Evolutionary conservation across 2,113 vertebrate genomes (phyloP), one percentile per base, ranked within the genome.

Genomic region (Acrocephalus kingi): DNA sequence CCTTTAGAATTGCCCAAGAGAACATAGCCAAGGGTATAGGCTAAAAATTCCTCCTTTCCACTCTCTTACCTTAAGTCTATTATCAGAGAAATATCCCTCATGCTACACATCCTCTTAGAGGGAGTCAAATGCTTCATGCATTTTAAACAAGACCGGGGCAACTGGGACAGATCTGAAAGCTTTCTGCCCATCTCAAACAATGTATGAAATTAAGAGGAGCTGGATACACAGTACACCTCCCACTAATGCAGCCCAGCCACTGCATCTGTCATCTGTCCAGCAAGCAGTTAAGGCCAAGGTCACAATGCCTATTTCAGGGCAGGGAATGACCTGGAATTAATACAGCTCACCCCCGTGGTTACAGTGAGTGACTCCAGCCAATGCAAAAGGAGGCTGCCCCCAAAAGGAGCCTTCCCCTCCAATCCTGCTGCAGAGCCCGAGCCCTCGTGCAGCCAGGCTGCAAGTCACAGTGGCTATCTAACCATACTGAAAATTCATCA

Each of bases 101-200:
- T 51, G 64, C 73, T 89, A 67, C 25, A 30, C 73, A 87, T 82
- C 45, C 64, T 91, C 74, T 95, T 84, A 81, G 2, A 93, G 79
- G 68, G 84, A 95, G 83, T 72, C 41, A 94, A 92, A 90, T 18
- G 45, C n/a, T 81, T 90, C 45, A 81, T 5, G 15, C 72, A 92
- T 96, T 96, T 95, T 84, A 92, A 92, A 96, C 83, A 87, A 90
- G 73, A 86, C 31, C 41, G 61, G 67, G 72, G 56, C 86, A 92
- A 95, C 22, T 78, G 92, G 61, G 89, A 85, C 78, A 88, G 51
- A 54, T 33, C n/a, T 68, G 61, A 86, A 93, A 96, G 90, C 80
- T 84, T 95, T 87, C 88, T 63, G 63, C 45, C 43, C 68, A 66
- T 80, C 78, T 95, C 76, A 77, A 86, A 75, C 2, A 81, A 35